Evolutionary conservation across 2,113 vertebrate species (phyloP), one percentile per base, ranked within the genome.

Genomic region (Apaloderma vittatum): DNA sequence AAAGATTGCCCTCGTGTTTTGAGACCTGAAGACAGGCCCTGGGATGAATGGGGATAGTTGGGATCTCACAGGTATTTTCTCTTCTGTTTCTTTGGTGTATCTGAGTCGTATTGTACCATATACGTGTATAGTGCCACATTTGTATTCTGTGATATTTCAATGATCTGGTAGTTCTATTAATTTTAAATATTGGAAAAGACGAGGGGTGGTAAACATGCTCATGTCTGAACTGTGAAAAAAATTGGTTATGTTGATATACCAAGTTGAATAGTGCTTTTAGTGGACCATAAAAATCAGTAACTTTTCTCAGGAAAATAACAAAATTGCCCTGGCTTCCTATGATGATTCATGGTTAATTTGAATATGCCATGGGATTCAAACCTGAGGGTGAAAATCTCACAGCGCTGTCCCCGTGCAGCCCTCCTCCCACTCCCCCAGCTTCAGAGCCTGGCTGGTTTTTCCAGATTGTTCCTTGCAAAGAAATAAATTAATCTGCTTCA

Each of bases 341-440:
- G 18, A n/a, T 3, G 24, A 15, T 55, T 37, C 11, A 1, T n/a
- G 17, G 37, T 37, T 61, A 29, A 37, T 48, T 55, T 57, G 72
- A 23, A n/a, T 51, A 57, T 76, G 15, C 27, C 11, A 6, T 9
- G 52, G 34, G 19, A 24, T 66, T 77, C 24, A 37, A 43, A 49
- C 7, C 24, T 0, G 11, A 52, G 32, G 30, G 22, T 12, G 32
- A 40, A 54, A 8, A 46, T n/a, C 43, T 46, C 1, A 0, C 26
- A 7, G n/a, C 4, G 8, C 30, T 10, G 46, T 29, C 27, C 15
- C n/a, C 0, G 5, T 15, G 45, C 40, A 26, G 26, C 49, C 8
- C 0, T 58, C 29, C 21, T 75, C 16, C 71, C 34, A 2, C 27
- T n/a, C 17, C 62, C 5, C 1, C 55, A 29, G 32, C 63, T 57